A percentile compares a stretch with the other conserved stretches of the same genome.
These are phyloP conservation scores for Tenualosa ilisha DNA, from an alignment of 2,797 vertebrate genomes.

Conservation along the genomic window DNA sequence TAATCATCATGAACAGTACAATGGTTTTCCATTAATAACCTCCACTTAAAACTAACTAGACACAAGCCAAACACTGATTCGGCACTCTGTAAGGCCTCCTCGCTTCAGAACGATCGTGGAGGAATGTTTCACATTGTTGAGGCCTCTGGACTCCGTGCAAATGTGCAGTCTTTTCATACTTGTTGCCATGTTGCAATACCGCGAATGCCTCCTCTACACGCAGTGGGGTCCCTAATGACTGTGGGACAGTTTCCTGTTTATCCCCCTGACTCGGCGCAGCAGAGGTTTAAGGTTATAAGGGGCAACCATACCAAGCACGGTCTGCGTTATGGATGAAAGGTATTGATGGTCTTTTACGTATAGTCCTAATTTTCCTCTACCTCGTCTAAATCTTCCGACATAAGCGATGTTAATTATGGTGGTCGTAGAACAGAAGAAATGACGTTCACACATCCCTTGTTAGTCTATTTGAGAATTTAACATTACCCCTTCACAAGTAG, in stretches of 20 bases:
- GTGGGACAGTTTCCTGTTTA: background rate
- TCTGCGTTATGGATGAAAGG: too few relatives aligned
- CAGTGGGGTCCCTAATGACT: background rate
- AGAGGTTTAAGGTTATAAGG: background rate
- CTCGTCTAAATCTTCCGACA: too few relatives aligned
- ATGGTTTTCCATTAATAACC: background rate
- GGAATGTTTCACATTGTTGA: background rate
- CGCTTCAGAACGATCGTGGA: background rate
- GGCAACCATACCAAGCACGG: too few relatives aligned
- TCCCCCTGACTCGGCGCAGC: background rate
- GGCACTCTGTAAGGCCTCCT: background rate
- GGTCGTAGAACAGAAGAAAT: background rate
- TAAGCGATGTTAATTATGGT: too few relatives aligned
- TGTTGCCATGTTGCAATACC: background rate
- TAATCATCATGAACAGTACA: background rate
- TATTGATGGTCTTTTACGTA: too few relatives aligned
- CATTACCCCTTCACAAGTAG: background rate
- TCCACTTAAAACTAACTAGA: background rate
- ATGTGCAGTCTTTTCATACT: background rate
- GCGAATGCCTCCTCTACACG: background rate
- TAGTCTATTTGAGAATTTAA: too few relatives aligned
- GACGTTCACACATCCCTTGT: background rate
- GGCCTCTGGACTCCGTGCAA: background rate
- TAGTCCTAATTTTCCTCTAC: too few relatives aligned
- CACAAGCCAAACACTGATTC: background rate